phyloP scores from a whole-genome alignment of 2,113 vertebrate species.

The Onychostruthus taczanowskii region DNA sequence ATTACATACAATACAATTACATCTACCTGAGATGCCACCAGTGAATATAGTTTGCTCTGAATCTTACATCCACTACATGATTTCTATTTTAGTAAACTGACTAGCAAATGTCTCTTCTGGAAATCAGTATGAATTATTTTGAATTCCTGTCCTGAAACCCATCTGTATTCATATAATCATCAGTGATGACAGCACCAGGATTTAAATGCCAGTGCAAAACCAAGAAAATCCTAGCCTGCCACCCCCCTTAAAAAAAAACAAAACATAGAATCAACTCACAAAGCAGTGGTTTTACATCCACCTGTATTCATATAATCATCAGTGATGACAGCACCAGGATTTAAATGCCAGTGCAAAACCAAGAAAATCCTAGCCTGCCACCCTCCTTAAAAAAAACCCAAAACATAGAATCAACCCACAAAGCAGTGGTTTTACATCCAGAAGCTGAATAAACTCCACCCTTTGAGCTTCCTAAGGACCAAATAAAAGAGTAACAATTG shows the following conservation, averaged over 20 bases:
- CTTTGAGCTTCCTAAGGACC: background rate
- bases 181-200: background rate
- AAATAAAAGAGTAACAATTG: background rate
- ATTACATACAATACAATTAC: background rate
- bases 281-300: background rate
- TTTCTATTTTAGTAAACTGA: background rate
- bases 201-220: background rate
- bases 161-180: background rate
- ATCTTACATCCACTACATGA: background rate
- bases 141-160: background rate
- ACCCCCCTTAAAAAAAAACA: background rate
- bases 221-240: background rate
- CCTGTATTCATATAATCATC: background rate
- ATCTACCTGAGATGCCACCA: background rate
- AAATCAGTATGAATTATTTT: background rate
- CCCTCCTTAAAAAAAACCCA: background rate
- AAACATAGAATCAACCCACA: background rate
- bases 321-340: background rate
- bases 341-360: background rate
- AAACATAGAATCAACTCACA: background rate
- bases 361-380: background rate
- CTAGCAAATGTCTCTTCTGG: background rate
- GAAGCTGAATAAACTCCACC: background rate
- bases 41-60: background rate
- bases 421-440: background rate